A percentile compares a stretch with the other conserved stretches of the same genome.
These are phyloP conservation scores for Hecatera dysodea DNA, from an alignment of 2,888 invertebrate genomes.

Conservation along the genomic window DNA sequence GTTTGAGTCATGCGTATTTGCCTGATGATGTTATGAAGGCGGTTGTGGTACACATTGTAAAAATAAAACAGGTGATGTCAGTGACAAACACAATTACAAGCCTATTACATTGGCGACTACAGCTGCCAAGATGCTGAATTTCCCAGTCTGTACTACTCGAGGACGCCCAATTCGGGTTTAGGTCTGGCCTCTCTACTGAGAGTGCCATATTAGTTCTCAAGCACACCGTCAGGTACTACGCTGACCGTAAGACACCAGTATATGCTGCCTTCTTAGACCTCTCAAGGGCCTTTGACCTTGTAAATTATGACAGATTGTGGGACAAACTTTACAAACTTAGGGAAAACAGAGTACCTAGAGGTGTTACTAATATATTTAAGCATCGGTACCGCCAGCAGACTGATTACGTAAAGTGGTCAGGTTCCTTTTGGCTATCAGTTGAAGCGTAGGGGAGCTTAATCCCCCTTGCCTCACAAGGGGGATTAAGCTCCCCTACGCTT, in stretches of 20 bases:
- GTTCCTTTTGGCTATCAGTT: background rate
- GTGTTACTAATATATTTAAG: too few relatives aligned
- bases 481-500: background rate
- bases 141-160: background rate
- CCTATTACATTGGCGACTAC: background rate
- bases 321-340: too few relatives aligned
- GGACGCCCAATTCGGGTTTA: background rate
- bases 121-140: background rate
- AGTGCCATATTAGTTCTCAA: too few relatives aligned
- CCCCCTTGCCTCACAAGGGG: background rate
- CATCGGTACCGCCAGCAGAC: background rate
- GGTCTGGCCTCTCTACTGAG: too few relatives aligned
- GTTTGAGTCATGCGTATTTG: background rate
- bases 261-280: too few relatives aligned
- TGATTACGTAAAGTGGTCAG: background rate
- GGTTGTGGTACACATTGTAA: background rate
- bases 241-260: too few relatives aligned
- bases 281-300: too few relatives aligned
- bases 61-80: background rate
- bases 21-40: background rate
- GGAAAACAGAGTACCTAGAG: background rate
- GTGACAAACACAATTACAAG: background rate
- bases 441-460: background rate
- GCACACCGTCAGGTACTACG: too few relatives aligned
- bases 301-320: too few relatives aligned